Percentiles rank a stretch among this genome's conserved stretches.
Evolutionary conservation across 2,797 vertebrate genomes (phyloP).

Genomic region (Cuculus canorus): DNA sequence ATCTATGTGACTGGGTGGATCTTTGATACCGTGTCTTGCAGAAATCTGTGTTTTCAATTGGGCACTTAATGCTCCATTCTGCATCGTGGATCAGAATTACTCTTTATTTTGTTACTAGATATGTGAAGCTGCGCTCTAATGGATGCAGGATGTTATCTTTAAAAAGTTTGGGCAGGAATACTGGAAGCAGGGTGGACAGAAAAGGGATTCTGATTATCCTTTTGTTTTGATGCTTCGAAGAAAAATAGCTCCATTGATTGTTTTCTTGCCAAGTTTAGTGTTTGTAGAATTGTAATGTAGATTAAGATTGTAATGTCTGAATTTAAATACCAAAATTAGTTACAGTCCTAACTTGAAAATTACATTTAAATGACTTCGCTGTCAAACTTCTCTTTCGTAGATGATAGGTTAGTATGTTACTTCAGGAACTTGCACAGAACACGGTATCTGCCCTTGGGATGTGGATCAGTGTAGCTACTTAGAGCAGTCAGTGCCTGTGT

Average conservation of each 20-base stretch:
- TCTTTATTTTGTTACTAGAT: neutral
- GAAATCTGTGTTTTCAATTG: neutral
- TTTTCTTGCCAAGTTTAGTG: neutral
- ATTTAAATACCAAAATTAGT: neutral
- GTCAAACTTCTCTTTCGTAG: neutral
- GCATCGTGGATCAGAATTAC: neutral
- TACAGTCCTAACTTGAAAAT: neutral
- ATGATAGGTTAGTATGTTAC: neutral
- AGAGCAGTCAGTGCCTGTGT: neutral
- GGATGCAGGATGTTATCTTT: neutral
- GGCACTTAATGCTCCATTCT: neutral
- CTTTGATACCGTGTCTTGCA: neutral
- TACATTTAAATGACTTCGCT: neutral
- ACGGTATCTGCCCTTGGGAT: neutral
- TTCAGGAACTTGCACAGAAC: neutral
- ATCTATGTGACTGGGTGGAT: neutral
- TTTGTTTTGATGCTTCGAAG: neutral
- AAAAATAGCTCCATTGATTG: neutral
- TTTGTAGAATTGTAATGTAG: neutral
- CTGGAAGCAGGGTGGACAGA: neutral
- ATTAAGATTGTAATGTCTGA: neutral
- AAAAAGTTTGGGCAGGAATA: neutral
- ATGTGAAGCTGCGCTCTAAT: neutral
- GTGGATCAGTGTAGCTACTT: neutral
- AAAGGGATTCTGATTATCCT: neutral